Percentiles rank a stretch among this genome's conserved stretches.
Evolutionary conservation across 2,888 invertebrate species (phyloP).

Genomic region (Nymphalis c-album): DNA sequence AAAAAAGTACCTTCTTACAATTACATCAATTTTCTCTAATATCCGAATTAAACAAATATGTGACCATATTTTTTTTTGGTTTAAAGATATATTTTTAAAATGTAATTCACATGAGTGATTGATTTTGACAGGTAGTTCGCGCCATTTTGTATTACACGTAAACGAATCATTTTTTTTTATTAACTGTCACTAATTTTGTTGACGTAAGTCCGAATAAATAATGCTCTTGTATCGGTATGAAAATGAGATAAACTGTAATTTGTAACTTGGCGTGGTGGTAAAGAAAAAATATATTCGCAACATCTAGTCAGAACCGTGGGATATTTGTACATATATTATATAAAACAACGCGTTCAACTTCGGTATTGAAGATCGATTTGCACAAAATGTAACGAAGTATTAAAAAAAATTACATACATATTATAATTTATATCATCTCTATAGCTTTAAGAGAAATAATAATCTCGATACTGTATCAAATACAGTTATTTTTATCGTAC

Average conservation of each 20-base stretch:
- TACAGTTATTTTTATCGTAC: slow-evolving; percentile 60
- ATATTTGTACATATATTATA: slow-evolving; percentile 39
- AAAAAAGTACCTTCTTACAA: no score
- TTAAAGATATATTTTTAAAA: no score
- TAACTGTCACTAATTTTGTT: background rate
- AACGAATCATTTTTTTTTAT: background rate
- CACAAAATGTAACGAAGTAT: slow-evolving; percentile 65
- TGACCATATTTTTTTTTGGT: no score
- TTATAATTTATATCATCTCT: slow-evolving; percentile 64
- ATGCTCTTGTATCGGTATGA: background rate
- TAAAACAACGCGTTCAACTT: slow-evolving; percentile 16
- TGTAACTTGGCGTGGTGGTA: slow-evolving; percentile 19
- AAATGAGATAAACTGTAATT: background rate
- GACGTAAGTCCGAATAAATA: background rate
- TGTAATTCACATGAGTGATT: no score
- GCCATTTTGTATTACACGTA: no score
- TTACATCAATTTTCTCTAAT: no score
- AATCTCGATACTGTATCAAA: slow-evolving; percentile 70
- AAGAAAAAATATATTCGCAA: slow-evolving; percentile 13
- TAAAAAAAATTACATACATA: slow-evolving; percentile 68
- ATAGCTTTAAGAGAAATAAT: slow-evolving; percentile 72
- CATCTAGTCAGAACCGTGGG: slow-evolving; percentile 41
- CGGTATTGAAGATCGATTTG: slow-evolving; percentile 52
- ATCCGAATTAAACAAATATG: no score
- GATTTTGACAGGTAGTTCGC: no score